These are phyloP conservation scores for Podarcis siculus DNA, from an alignment of 2,797 vertebrate genomes.

Conservation along the genomic window DNA sequence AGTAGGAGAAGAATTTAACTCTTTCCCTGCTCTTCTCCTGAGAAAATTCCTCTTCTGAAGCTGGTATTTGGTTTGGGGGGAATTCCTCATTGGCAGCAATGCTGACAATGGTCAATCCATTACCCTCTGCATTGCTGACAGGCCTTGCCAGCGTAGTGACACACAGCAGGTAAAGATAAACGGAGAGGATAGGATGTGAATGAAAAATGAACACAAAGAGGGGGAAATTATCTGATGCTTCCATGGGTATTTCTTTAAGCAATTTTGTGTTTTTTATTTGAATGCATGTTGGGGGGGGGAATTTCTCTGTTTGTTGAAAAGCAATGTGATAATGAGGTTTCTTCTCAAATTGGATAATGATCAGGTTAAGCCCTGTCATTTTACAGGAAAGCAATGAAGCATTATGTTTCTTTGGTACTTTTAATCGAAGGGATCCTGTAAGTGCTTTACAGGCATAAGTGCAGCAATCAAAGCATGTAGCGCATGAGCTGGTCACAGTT, in stretches of 20 bases:
- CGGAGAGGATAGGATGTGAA: background rate
- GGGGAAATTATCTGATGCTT: background rate
- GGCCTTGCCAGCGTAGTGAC: background rate
- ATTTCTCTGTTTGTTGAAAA: background rate
- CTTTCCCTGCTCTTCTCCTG: background rate
- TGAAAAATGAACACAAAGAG: background rate
- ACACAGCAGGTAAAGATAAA: background rate
- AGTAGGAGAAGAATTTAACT: background rate
- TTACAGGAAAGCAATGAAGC: constrained; percentile 10
- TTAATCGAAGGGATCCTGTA: constrained; percentile 15
- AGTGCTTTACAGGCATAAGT: constrained; percentile 25
- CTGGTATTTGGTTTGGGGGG: background rate
- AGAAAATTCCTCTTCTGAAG: background rate
- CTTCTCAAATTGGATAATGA: constrained; percentile 7
- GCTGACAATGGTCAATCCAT: background rate
- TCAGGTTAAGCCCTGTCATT: constrained; percentile 19
- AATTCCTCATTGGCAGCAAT: no score
- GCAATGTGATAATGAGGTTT: background rate
- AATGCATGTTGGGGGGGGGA: background rate
- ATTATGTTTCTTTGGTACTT: background rate
- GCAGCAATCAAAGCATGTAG: background rate
- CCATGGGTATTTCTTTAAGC: background rate
- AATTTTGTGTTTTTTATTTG: background rate
- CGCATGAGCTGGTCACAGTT: background rate
- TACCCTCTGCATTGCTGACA: background rate